Evolutionary conservation across 2,888 invertebrate genomes (phyloP), one percentile per base, ranked within the genome.

Genomic region (Psylliodes chrysocephalus): DNA sequence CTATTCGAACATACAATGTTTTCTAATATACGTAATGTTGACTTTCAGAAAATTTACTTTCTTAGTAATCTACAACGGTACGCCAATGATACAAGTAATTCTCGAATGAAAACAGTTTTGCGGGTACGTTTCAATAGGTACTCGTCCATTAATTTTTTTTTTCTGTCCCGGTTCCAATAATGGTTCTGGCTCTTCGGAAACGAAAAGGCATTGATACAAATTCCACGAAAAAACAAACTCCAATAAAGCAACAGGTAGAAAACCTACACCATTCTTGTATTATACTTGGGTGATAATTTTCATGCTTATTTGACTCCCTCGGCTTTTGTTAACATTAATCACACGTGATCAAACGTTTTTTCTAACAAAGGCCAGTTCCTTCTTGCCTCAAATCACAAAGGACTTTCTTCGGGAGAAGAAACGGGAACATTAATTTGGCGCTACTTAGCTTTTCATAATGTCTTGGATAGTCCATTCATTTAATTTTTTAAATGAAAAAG

Each of bases 231-330:
- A 66, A 59, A 67, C 40, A 51, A 44, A 44, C 54, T 60, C 57
- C 55, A 60, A 54, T 59, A 60, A 49, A 64, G 56, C 59, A 46
- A 59, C 67, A 67, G 67, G 67, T 67, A 67, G 64, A 67, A 59
- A 62, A 57, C 25, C 57, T 61, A 55, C 44, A 60, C 63, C 40
- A 30, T 51, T 42, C 38, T 30, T 22, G 47, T 55, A 65, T 60
- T 35, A 44, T 54, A 30, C 55, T 42, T 40, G 30, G 33, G 64
- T 49, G 66, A 66, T 66, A 66, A 66, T 61, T 66, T 67, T 56
- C 51, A 56, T 42, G 56, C 42, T 22, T 49, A 51, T 55, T 62
- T 51, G 53, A 49, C 57, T 49, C 57, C 35, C 25, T 49, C 47
- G 22, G 30, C 49, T 44, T 28, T 62, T 62, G 55, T 62, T 62